phyloP scores from a whole-genome alignment of 64 coral and sea anemone species.

The Porites australiensis region DNA sequence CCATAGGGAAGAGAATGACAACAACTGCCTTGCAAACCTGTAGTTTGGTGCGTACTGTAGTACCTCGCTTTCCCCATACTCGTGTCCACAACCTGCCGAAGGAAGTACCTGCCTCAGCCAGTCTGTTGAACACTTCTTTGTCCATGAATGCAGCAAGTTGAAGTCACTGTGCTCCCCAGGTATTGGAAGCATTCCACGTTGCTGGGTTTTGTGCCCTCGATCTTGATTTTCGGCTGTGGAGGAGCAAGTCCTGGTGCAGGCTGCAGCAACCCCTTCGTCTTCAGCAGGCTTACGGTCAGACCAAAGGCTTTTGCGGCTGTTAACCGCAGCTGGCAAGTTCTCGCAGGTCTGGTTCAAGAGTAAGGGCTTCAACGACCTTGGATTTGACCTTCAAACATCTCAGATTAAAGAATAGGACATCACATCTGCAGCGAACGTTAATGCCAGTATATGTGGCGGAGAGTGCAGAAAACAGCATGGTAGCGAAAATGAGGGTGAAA shows the following conservation, averaged over 20 bases:
- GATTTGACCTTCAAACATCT: background rate
- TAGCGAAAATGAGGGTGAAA: background rate
- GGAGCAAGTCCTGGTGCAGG: background rate
- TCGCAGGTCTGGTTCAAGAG: background rate
- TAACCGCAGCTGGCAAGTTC: background rate
- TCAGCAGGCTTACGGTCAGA: background rate
- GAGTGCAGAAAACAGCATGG: background rate
- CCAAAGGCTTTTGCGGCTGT: background rate
- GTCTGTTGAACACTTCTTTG: background rate
- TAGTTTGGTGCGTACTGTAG: background rate
- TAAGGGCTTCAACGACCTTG: background rate
- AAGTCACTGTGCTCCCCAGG: background rate
- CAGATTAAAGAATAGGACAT: background rate
- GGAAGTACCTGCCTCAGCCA: background rate
- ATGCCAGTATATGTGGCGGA: background rate
- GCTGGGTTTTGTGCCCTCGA: background rate
- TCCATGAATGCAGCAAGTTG: background rate
- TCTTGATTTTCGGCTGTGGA: background rate
- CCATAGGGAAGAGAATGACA: background rate
- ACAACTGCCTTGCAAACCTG: slow-evolving; percentile 1
- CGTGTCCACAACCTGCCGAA: slow-evolving; percentile 5
- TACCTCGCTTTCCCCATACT: background rate
- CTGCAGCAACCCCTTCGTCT: background rate
- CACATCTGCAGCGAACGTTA: background rate
- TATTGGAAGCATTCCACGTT: background rate